These are phyloP conservation scores for Volucella bombylans DNA, from an alignment of 2,888 invertebrate genomes.

Conservation along the genomic window DNA sequence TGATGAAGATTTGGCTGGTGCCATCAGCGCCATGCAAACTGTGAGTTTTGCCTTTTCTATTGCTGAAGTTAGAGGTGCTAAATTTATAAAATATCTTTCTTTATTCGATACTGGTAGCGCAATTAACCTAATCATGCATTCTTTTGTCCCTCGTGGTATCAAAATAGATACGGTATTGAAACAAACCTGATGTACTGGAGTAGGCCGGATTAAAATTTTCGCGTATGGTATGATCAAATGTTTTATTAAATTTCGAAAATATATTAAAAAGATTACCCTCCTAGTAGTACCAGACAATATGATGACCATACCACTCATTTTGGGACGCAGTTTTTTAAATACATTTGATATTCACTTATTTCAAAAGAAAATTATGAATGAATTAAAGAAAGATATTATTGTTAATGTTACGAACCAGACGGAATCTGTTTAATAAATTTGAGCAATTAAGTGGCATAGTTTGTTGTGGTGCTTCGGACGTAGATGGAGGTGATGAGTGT, in stretches of 20 bases:
- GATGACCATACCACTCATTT: slow-evolving; percentile 38
- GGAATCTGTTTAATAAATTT: too few species aligned
- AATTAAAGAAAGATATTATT: too few species aligned
- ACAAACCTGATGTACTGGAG: slow-evolving; percentile 6
- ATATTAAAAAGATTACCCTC: slow-evolving; percentile 16
- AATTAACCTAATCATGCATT: too few species aligned
- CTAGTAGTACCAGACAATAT: slow-evolving; percentile 27
- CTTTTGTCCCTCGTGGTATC: neutral
- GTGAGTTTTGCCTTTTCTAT: slow-evolving; percentile 34
- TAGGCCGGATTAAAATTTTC: slow-evolving; percentile 8
- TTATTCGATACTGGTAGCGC: neutral
- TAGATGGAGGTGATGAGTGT: too few species aligned
- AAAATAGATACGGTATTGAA: neutral
- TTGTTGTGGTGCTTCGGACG: too few species aligned
- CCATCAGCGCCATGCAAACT: slow-evolving; percentile 34
- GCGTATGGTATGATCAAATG: slow-evolving; percentile 42
- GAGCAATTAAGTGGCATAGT: neutral
- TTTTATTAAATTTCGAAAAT: slow-evolving; percentile 5
- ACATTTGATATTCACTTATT: slow-evolving; percentile 21
- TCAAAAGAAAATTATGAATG: too few species aligned
- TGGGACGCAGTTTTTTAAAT: slow-evolving; percentile 30
- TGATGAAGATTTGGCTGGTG: slow-evolving; percentile 34
- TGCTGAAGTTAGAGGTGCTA: slow-evolving; percentile 1
- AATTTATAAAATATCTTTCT: slow-evolving; percentile 27
- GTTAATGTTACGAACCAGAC: too few species aligned